Evolutionary conservation across 2,797 vertebrate species (phyloP), one percentile per base, ranked within the genome.

Genomic region (Melanogrammus aeglefinus): DNA sequence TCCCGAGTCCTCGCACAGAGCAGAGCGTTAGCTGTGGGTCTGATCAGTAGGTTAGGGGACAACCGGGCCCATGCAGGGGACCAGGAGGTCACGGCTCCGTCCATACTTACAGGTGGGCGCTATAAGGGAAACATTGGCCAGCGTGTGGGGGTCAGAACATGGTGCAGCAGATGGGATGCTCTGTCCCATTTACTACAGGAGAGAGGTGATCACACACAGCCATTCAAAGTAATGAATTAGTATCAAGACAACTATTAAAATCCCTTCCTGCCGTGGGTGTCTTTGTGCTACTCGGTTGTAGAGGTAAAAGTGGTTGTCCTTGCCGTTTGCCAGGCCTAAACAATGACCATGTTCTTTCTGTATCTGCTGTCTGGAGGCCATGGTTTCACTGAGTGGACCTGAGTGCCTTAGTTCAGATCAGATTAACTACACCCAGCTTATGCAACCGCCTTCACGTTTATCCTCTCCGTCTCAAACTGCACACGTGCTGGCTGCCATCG

Each of bases 161-260:
- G 91, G 89, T 89, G 91, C 93, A 95, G 93, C 94, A 95, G 87
- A 93, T 91, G 80, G 89, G 90, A 91, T 85, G 89, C 84, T 91
- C 91, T 84, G 84, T 80, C 83, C 89, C 88, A 85, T 91, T 91
- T 76, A 79, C 94, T 95, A 89, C 27, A 85, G 86, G 77, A 90
- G 88, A 95, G 82, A 93, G 73, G 78, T 75, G 81, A 86, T 86
- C 72, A 85, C 80, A 86, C 79, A 74, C 5, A 76, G 72, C 81
- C 80, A 77, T 63, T 66, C 70, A 36, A 79, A 77, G 74, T 44
- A 63, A n/a, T 9, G 57, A 63, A 63, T 63, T 63, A 9, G n/a
- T 63, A 24, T 63, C 24, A 10, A 24, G n/a, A 8, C 57, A 63
- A 63, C 57, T 29, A 71, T 71, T 3, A 29, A 71, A 71, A 71